Conservation (phyloP, 30 jellyfish, hydroid and myxozoan genomes). For the Sanderia malayensis region DNA sequence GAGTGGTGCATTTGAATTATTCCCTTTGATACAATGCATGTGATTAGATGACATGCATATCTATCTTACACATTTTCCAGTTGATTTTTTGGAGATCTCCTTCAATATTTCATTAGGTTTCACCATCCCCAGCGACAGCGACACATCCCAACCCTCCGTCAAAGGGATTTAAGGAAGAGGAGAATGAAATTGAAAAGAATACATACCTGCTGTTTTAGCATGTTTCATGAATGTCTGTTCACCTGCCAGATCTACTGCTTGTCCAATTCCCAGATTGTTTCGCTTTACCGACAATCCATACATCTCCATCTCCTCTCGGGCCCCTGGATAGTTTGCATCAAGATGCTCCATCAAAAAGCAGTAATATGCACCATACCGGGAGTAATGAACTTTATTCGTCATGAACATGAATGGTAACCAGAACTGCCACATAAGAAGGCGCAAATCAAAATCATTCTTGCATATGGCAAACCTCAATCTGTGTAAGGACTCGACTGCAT, state of each 20-base stretch:
- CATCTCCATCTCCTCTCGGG: not conserved
- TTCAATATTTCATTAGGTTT: too few relatives aligned
- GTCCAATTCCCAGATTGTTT: not conserved
- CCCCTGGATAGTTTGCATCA: slow-evolving; percentile 16
- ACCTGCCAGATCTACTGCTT: slow-evolving; percentile 9
- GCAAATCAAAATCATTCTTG: slow-evolving; percentile 8
- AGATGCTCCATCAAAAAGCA: not conserved
- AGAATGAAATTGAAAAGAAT: too few relatives aligned
- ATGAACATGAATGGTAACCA: not conserved
- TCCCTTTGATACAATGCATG: too few relatives aligned
- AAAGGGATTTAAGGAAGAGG: too few relatives aligned
- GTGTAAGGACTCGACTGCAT: not conserved
- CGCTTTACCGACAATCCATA: slow-evolving; percentile 3
- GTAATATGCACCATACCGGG: slow-evolving; percentile 21
- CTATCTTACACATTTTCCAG: too few relatives aligned
- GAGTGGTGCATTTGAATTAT: too few relatives aligned
- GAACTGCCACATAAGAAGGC: not conserved
- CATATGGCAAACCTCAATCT: not conserved
- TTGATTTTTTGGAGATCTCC: too few relatives aligned
- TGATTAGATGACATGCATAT: too few relatives aligned
- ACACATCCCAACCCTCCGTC: too few relatives aligned
- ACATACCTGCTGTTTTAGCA: slow-evolving; percentile 24
- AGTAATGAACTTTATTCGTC: slow-evolving; percentile 11
- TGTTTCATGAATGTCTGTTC: slow-evolving; percentile 14
- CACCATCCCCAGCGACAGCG: too few relatives aligned